Percentiles rank a stretch among this genome's conserved stretches.
phyloP scores from a whole-genome alignment of 2,888 invertebrate genomes.

The Heliconius aoede region DNA sequence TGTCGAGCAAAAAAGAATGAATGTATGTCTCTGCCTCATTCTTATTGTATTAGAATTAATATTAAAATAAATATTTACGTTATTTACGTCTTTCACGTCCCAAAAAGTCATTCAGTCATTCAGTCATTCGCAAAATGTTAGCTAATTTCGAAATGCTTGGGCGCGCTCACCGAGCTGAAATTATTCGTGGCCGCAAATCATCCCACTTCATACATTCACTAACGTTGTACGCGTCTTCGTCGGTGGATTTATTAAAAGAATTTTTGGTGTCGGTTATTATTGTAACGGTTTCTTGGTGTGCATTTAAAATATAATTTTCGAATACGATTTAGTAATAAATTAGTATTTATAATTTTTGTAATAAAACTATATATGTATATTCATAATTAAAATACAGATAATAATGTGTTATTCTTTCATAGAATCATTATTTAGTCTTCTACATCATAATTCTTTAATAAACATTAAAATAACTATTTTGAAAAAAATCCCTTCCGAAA shows the following conservation, averaged over 20 bases:
- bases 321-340: no score
- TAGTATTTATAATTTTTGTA: no score
- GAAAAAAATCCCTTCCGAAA: not conserved
- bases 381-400: no score
- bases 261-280: conserved; percentile 30
- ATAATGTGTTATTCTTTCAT: no score
- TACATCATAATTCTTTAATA: no score
- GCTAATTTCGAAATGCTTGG: conserved; percentile 40
- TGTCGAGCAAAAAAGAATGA: not conserved
- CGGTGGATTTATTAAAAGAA: conserved; percentile 42
- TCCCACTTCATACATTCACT: conserved; percentile 44
- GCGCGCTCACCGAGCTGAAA: conserved; percentile 40
- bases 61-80: no score
- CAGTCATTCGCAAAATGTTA: conserved; percentile 43
- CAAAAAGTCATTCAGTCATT: conserved; percentile 32
- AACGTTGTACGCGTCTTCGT: conserved; percentile 47
- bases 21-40: not conserved
- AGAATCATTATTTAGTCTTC: no score
- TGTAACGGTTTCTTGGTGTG: no score
- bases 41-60: no score
- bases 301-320: not conserved
- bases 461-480: not conserved
- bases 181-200: conserved; percentile 39
- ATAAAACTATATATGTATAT: no score
- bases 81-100: conserved; percentile 30